Evolutionary conservation across 2,888 invertebrate species (phyloP), one percentile per base, ranked within the genome.

Genomic region (Hemaris fuciformis): DNA sequence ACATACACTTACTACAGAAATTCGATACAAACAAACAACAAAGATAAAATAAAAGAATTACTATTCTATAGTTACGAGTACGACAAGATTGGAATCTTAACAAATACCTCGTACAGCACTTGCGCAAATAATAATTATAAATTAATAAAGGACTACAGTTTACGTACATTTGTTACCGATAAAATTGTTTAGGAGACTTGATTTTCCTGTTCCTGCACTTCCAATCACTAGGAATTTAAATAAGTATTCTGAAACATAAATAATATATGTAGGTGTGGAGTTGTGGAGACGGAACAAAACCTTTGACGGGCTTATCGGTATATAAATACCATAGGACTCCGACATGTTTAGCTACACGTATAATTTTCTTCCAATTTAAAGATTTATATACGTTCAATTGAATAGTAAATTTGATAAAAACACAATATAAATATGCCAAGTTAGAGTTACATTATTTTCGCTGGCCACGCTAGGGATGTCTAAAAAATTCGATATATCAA

Each of bases 151-250:
- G 13, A 15, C 13, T 34, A 23, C 23, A 13, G 3, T 2, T n/a
- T 71, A 94, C 96, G 94, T 93, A 97, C 96, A 97, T 94, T 97
- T 96, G 77, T 95, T 96, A 85, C 97, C 96, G 77, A 97, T 96
- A 79, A 97, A 97, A 84, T 97, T 96, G 85, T 97, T 96, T 43
- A 97, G 91, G 41, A 97, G 93, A 79, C 97, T 97, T 59, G 97
- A 97, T 86, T 97, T 97, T 67, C 97, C 97, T 69, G 96, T 95
- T 57, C 96, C 96, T 70, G 97, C 97, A 91, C 96, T 96, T 66
- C 97, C 97, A 82, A 97, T 97, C 31, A 97, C 96, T 70, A 97
- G 89, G 84, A 97, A 97, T 93, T 97, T 97, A 87, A 97, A 97
- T 67, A 97, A 92, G 81, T 96, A 97, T 93, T 97, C 97, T 95